A percentile compares a stretch with the other conserved stretches of the same genome.
Conservation (phyloP, 2,888 invertebrate genomes). For the Hemaris fuciformis region DNA sequence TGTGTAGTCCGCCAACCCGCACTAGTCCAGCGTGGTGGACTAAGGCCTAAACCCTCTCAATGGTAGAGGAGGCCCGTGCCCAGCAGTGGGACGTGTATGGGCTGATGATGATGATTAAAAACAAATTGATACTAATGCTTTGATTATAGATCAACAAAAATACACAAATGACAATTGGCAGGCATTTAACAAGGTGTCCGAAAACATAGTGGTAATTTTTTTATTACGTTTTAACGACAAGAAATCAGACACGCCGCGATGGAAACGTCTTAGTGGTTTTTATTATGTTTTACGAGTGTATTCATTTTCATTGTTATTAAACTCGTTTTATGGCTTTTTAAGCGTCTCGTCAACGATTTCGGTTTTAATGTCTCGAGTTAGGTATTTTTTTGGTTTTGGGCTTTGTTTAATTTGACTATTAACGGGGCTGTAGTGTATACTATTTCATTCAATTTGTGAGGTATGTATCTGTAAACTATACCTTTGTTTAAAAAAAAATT, state of each 20-base stretch:
- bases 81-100: too few relatives aligned
- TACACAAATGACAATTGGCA: neutral
- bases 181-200: neutral
- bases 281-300: constrained; percentile 43
- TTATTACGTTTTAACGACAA: constrained; percentile 65
- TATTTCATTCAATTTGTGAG: neutral
- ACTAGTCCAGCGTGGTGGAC: too few relatives aligned
- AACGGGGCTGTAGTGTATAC: neutral
- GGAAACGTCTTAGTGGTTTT: constrained; percentile 60
- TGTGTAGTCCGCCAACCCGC: too few relatives aligned
- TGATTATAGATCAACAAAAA: too few relatives aligned
- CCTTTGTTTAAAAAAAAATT: too few relatives aligned
- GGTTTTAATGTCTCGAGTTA: neutral
- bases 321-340: constrained; percentile 32
- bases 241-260: constrained; percentile 73
- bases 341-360: constrained; percentile 20
- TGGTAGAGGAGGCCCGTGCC: too few relatives aligned
- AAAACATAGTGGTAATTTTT: constrained; percentile 26
- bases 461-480: too few relatives aligned
- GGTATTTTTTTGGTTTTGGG: neutral
- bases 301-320: constrained; percentile 60
- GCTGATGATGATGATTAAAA: too few relatives aligned
- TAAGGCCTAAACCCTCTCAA: too few relatives aligned
- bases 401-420: neutral
- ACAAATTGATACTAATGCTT: too few relatives aligned